Percentiles rank a stretch among this genome's conserved stretches.
phyloP scores from a whole-genome alignment of 2,888 invertebrate species.

The Arrhopalites spinosus region DNA sequence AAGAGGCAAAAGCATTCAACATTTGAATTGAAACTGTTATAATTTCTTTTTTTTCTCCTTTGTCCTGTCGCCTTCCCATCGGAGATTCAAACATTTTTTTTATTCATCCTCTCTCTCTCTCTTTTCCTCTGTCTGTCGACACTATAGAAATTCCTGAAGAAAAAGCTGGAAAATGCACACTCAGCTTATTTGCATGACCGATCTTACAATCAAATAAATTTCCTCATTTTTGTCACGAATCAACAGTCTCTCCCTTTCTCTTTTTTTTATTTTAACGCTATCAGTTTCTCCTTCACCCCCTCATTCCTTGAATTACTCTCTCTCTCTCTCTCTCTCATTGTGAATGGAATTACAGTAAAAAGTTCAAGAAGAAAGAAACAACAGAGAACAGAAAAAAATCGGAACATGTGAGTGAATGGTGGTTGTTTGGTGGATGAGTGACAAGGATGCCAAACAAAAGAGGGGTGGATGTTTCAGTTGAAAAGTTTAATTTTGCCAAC shows the following conservation, averaged over 20 bases:
- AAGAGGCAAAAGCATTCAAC: slow-evolving; percentile 5
- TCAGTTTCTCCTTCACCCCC: neutral
- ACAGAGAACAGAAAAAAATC: too few species aligned
- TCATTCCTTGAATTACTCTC: too few species aligned
- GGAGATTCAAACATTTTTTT: slow-evolving; percentile 13
- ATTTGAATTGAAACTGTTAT: slow-evolving; percentile 19
- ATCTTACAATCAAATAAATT: slow-evolving; percentile 50
- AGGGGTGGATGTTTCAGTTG: too few species aligned
- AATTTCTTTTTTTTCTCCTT: slow-evolving; percentile 31
- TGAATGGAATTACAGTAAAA: too few species aligned
- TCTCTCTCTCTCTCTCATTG: too few species aligned
- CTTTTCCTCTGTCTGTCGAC: slow-evolving; percentile 1
- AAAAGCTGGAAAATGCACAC: slow-evolving; percentile 36
- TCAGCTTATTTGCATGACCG: slow-evolving; percentile 52
- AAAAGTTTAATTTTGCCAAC: too few species aligned
- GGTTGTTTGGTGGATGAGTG: too few species aligned
- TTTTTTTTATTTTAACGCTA: neutral
- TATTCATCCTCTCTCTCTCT: slow-evolving; percentile 12
- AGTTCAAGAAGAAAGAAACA: too few species aligned
- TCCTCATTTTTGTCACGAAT: slow-evolving; percentile 41
- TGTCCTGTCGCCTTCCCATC: slow-evolving; percentile 18
- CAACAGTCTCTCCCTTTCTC: neutral
- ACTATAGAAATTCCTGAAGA: slow-evolving; percentile 35
- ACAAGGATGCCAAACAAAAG: too few species aligned
- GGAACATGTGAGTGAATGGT: too few species aligned